Conservation (phyloP, 2,113 vertebrate species). For the Noturus placidus region DNA sequence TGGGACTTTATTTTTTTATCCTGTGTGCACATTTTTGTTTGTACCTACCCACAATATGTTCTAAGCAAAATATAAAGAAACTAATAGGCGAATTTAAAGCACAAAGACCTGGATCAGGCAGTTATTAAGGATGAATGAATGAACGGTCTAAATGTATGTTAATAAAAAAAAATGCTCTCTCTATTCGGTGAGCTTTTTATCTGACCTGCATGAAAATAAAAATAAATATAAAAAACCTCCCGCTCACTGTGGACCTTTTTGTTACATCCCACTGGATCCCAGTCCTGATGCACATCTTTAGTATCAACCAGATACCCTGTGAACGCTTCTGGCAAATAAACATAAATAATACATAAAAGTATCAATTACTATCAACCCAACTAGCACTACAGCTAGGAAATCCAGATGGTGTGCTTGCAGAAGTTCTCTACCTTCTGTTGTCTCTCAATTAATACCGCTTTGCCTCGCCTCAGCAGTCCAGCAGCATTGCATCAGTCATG, state of each 20-base stretch:
- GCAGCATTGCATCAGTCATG: slow-evolving; percentile 30
- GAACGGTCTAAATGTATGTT: neutral
- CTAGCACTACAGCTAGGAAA: slow-evolving; percentile 5
- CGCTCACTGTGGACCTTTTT: neutral
- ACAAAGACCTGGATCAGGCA: neutral
- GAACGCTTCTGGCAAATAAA: neutral
- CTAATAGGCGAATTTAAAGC: neutral
- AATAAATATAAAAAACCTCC: neutral
- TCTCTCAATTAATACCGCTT: slow-evolving; percentile 44
- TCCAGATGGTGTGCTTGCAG: slow-evolving; percentile 29
- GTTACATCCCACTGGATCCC: neutral
- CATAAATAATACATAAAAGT: neutral
- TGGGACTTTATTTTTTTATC: neutral
- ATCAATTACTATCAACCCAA: neutral
- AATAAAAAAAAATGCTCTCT: neutral
- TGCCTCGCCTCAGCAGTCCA: slow-evolving; percentile 35
- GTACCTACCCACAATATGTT: neutral
- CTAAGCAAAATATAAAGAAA: neutral
- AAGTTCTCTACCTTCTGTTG: slow-evolving; percentile 39
- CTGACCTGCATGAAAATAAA: neutral
- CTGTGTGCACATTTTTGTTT: neutral
- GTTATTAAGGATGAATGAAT: neutral
- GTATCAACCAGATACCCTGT: neutral
- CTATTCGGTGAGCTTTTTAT: neutral
- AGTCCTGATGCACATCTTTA: neutral